Evolutionary conservation across 1,140 invertebrate species (phyloP), one percentile per base, ranked within the genome.

Genomic region (Drosophila pseudoobscura): DNA sequence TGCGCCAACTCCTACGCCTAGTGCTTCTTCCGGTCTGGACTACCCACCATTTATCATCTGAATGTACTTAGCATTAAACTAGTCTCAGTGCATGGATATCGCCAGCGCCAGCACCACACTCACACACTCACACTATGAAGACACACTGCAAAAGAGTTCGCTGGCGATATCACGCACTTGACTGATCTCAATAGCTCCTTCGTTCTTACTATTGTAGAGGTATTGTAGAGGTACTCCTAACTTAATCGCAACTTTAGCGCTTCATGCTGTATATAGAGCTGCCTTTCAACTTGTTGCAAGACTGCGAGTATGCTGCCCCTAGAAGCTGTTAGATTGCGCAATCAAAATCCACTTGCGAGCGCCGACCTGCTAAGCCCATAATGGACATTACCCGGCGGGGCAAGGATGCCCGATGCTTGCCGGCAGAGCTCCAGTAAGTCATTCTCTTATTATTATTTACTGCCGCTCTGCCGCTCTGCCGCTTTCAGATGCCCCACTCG

Each of bases 381-480:
- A 84, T 76, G 74, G 62, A 59, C 68, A 84, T 80, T 76, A 70
- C 49, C 39, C 43, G n/a, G 31, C 20, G 31, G 53, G 22, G 44
- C 39, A 24, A 60, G 56, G 24, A 26, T 60, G 7, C 20, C 15
- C 45, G 20, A 17, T 55, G 45, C 26, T 43, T 46, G 52, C 46
- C 35, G 22, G 31, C 31, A 45, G 17, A 39, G 35, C 66, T 51
- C 70, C 80, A 66, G 71, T 84, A 83, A 83, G 80, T 83, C 75
- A 78, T 77, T 73, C 52, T 63, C 77, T 74, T 80, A 73, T 85
- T 84, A 85, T 78, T 84, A 76, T 85, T 80, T 80, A 85, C 66
- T 64, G 61, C 47, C 54, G 26, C 57, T 53, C 41, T 64, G 61
- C 47, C 54, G 26, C 57, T 53, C 41, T 49, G 53, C 35, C 22